Evolutionary conservation across 1,140 invertebrate species (phyloP).

Genomic region (Aphelinus atriplicis): DNA sequence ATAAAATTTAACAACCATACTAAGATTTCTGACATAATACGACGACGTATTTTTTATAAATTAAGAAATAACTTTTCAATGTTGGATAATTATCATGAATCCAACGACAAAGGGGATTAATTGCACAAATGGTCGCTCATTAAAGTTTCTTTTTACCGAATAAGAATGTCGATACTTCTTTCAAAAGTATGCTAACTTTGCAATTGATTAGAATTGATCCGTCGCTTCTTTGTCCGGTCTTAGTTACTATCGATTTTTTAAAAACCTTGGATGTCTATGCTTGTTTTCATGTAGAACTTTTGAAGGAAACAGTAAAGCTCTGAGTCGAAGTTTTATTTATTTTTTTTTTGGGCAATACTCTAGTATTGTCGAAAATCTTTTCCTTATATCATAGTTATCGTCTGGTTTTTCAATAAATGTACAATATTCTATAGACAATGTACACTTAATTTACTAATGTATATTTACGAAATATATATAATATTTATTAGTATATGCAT

Average conservation of each 20-base stretch:
- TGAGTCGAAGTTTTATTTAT: constrained; percentile 38
- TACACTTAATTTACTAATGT: constrained; percentile 48
- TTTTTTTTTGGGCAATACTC: constrained; percentile 53
- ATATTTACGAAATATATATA: constrained; percentile 48
- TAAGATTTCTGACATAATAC: too few relatives aligned
- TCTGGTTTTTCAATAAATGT: constrained; percentile 42
- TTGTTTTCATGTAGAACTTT: not conserved
- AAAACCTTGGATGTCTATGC: constrained; percentile 17
- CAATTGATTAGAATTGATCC: constrained; percentile 1
- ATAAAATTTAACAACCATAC: too few relatives aligned
- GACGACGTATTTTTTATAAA: too few relatives aligned
- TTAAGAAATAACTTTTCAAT: not conserved
- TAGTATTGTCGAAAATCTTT: constrained; percentile 58
- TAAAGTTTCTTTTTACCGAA: constrained; percentile 25
- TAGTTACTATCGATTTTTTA: not conserved
- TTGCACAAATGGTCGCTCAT: constrained; percentile 28
- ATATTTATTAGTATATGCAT: constrained; percentile 38
- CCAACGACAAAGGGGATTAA: not conserved
- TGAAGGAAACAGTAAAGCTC: constrained; percentile 30
- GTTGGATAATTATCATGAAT: not conserved
- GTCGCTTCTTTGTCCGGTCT: not conserved
- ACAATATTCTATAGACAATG: constrained; percentile 47
- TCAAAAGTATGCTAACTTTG: not conserved
- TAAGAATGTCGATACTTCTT: not conserved
- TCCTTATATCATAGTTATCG: constrained; percentile 39